Conservation (phyloP, 2,797 vertebrate genomes). For the Macropus fuliginosus region DNA sequence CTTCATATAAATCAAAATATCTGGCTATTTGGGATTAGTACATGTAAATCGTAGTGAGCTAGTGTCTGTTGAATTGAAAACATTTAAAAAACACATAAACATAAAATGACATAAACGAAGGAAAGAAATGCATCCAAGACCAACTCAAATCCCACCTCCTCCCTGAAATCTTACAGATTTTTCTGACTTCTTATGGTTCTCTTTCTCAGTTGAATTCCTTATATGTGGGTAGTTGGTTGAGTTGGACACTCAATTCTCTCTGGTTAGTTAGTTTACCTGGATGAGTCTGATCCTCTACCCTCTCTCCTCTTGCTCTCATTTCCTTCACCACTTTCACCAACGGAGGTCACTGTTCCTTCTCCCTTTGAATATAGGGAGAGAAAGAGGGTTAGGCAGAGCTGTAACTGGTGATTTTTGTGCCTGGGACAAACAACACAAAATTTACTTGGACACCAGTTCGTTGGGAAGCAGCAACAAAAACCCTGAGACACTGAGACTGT, state of each 20-base stretch:
- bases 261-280: neutral
- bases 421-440: neutral
- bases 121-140: neutral
- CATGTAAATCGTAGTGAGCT: conserved; percentile 6
- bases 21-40: conserved; percentile 19
- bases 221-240: neutral
- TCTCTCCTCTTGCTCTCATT: neutral
- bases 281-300: neutral
- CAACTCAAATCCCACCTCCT: neutral
- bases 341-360: neutral
- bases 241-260: neutral
- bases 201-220: neutral
- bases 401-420: neutral
- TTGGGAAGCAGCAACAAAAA: neutral
- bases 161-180: neutral
- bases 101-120: neutral
- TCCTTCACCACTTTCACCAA: neutral
- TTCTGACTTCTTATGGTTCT: neutral
- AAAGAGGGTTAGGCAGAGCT: neutral
- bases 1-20: conserved; percentile 47
- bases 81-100: fast-evolving
- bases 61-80: conserved; percentile 41
- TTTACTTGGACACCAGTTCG: neutral
- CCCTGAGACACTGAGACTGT: neutral
- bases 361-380: neutral